Evolutionary conservation across 2,888 invertebrate genomes (phyloP).

Genomic region (Ectobius pallidus): DNA sequence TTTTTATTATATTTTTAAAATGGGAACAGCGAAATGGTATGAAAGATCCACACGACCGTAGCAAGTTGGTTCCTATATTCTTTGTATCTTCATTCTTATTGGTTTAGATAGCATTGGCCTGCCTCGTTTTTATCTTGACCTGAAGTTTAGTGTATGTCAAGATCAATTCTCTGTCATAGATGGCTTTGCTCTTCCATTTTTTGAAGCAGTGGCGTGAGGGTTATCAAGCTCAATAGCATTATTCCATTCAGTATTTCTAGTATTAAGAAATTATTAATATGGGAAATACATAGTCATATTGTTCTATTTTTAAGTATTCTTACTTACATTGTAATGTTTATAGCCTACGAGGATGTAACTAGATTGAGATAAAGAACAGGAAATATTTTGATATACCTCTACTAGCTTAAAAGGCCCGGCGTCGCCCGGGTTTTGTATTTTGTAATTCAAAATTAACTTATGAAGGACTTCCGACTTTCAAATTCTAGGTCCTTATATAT

Average conservation of each 20-base stretch:
- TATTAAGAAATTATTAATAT: background rate
- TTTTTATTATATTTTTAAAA: background rate
- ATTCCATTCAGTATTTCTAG: background rate
- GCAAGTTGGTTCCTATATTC: background rate
- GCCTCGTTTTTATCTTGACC: slow-evolving; percentile 20
- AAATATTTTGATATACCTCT: no score
- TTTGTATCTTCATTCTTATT: slow-evolving; percentile 16
- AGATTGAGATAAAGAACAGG: no score
- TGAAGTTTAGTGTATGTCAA: slow-evolving; percentile 28
- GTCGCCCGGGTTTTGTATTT: no score
- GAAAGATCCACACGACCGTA: background rate
- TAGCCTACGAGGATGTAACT: no score
- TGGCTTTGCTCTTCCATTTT: no score
- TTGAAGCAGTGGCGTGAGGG: background rate
- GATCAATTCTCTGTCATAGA: slow-evolving; percentile 14
- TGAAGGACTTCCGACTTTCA: no score
- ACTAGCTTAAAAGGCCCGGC: no score
- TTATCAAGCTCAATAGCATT: background rate
- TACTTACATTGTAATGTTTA: no score
- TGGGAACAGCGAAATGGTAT: no score
- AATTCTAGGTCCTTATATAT: no score
- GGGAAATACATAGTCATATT: background rate
- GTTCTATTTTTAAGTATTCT: no score
- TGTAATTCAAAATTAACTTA: no score
- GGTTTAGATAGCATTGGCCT: slow-evolving; percentile 20